phyloP scores from a whole-genome alignment of 2,888 invertebrate species.

The Protodeltote pygarga region DNA sequence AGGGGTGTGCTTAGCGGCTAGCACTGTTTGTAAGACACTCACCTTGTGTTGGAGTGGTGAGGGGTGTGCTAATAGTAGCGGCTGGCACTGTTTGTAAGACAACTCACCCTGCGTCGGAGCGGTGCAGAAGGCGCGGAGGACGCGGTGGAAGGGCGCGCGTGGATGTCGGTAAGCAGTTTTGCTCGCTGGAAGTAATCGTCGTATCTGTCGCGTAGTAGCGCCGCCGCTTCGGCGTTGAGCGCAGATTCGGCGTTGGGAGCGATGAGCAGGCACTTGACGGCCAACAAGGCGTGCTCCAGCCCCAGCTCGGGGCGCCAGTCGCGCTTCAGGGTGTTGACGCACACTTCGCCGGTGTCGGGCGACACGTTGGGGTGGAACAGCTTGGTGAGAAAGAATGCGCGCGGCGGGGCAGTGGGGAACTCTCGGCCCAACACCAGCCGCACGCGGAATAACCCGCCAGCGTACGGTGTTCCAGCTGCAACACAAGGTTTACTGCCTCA shows the following conservation, averaged over 20 bases:
- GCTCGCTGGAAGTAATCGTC: constrained; percentile 93
- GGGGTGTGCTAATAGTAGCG: background rate
- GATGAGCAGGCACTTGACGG: constrained; percentile 97
- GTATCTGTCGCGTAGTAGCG: constrained; percentile 96
- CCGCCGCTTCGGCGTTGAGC: constrained; percentile 98
- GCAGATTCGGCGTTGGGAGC: constrained; percentile 99
- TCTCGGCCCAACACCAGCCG: constrained; percentile 96
- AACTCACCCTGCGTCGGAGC: background rate
- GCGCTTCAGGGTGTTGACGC: constrained; percentile 97
- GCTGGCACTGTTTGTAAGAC: background rate
- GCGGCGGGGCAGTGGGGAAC: constrained; percentile 96
- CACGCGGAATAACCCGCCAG: constrained; percentile 95
- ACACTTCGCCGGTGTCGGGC: constrained; percentile 95
- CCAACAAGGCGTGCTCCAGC: constrained; percentile 96
- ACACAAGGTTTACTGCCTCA: background rate
- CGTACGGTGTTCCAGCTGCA: constrained; percentile 96
- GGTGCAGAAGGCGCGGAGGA: constrained; percentile 45
- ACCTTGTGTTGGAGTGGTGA: constrained; percentile 52
- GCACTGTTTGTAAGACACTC: background rate
- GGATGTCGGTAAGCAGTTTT: constrained; percentile 78
- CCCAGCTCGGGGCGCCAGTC: constrained; percentile 99
- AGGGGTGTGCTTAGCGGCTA: background rate
- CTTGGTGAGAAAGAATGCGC: constrained; percentile 97
- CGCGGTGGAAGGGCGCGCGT: constrained; percentile 58
- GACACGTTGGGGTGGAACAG: constrained; percentile 99